Evolutionary conservation across 1,140 invertebrate species (phyloP).

Genomic region (Cotesia vestalis): DNA sequence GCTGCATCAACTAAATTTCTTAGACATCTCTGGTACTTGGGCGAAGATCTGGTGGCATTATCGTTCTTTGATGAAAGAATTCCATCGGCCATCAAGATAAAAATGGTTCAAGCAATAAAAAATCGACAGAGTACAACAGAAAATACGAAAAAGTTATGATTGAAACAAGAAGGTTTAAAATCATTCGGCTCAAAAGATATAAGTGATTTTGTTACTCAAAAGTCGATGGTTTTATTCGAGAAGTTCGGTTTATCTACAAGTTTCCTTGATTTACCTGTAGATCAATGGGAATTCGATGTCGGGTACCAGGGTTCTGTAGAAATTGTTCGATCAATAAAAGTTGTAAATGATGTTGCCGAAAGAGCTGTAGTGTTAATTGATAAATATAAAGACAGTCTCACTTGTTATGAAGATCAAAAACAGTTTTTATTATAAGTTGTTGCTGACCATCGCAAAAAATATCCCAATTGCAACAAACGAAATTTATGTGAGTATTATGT

Average conservation of each 20-base stretch:
- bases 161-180: conserved; percentile 5
- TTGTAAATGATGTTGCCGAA: conserved; percentile 29
- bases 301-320: background rate
- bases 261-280: conserved; percentile 18
- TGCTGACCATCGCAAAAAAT: conserved; percentile 25
- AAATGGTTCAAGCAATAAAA: conserved; percentile 35
- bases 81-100: conserved; percentile 13
- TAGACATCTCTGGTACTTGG: conserved; percentile 28
- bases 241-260: conserved; percentile 14
- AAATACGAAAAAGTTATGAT: conserved; percentile 16
- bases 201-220: conserved; percentile 24
- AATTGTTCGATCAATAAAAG: conserved; percentile 16
- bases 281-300: conserved; percentile 15
- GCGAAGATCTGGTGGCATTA: conserved; percentile 20
- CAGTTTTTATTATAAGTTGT: conserved; percentile 30
- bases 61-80: conserved; percentile 29
- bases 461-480: conserved; percentile 29
- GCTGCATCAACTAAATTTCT: conserved; percentile 23
- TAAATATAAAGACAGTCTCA: conserved; percentile 23
- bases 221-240: conserved; percentile 28
- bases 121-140: background rate
- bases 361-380: conserved; percentile 24
- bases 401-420: conserved; percentile 29
- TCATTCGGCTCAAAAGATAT: conserved; percentile 10
- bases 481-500: conserved; percentile 21